Evolutionary conservation across 2,888 invertebrate genomes (phyloP), one percentile per base, ranked within the genome.

Genomic region (Morinoia aosen): DNA sequence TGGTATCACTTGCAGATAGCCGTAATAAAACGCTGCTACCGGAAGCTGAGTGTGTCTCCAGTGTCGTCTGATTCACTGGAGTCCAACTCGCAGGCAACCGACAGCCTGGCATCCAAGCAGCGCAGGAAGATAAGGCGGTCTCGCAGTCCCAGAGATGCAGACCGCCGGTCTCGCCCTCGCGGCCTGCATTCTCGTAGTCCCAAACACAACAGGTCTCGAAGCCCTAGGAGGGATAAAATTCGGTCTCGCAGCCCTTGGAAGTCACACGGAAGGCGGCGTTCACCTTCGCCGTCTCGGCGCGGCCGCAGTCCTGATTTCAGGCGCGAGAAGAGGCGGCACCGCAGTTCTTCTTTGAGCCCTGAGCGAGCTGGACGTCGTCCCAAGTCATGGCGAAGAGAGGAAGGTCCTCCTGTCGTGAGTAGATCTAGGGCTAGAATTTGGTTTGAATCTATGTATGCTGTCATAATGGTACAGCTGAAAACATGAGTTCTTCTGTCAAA

Each of bases 11-110:
- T 90, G 40, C 11, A 90, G 90, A 40, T 12, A 19, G 39, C 12
- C 25, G 16, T 48, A 2, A 12, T 10, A 12, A 93, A 57, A 33
- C 56, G 93, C 10, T 57, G 93, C 48, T 93, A 93, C 93, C 57
- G 93, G 11, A 93, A 57, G 40, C 93, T 93, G 33, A 93, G 93
- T 33, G 93, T 93, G 12, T 93, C 93, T 14, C 57, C 93, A 19
- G 93, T 93, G 56, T 93, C 93, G 93, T 93, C 93, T 0, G 93
- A 93, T 33, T 93, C 93, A 8, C 48, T 93, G 10, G 93, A 90
- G 14, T 90, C 90, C 39, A 64, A 90, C 40, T 39, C 90, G 3
- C 16, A 12, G 90, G 39, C 10, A 16, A 90, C 25, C 40, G 40
- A 40, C 39, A 19, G 16, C 90, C 19, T 48, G 40, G 76, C 48